A percentile compares a stretch with the other conserved stretches of the same genome.
Evolutionary conservation across 2,113 vertebrate species (phyloP).

Genomic region (Mus musculus): GRCm39 chrX:72035501-72036000

Average conservation of each 20-base stretch:
- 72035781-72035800: slow-evolving; percentile 2
- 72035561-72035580: slow-evolving; percentile 80
- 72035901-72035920: not conserved
- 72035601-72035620: not conserved
- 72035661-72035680: slow-evolving; percentile 59
- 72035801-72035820: not conserved
- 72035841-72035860: not conserved
- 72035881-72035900: not conserved
- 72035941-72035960: not conserved
- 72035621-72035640: slow-evolving; percentile 72
- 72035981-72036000: not conserved
- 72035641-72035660: slow-evolving; percentile 45
- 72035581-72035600: slow-evolving; percentile 74
- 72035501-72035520: slow-evolving; percentile 66
- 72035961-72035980: not conserved
- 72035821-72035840: not conserved
- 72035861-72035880: not conserved
- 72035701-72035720: slow-evolving; percentile 18
- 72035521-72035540: not conserved
- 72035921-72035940: not conserved
- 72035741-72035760: not conserved
- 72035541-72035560: slow-evolving; percentile 73
- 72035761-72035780: not conserved
- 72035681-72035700: slow-evolving; percentile 30
- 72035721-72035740: not conserved